phyloP scores from a whole-genome alignment of 2,113 vertebrate genomes.

The Turdus rufiventris region DNA sequence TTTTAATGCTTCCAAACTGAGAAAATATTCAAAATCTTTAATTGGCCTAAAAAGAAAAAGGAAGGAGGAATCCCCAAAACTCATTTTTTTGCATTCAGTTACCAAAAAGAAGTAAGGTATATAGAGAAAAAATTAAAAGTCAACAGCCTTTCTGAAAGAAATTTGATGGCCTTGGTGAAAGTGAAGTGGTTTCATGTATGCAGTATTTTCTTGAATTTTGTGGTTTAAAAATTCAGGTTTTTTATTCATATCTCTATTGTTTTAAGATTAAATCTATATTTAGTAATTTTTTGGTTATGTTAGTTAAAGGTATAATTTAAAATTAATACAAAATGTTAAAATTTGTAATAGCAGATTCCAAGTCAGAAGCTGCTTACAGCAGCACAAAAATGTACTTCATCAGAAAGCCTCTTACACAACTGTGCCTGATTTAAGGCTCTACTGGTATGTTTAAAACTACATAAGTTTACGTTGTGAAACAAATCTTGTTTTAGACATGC shows the following conservation, averaged over 20 bases:
- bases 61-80: neutral
- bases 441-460: neutral
- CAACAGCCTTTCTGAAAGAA: neutral
- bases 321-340: neutral
- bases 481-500: neutral
- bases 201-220: neutral
- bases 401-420: neutral
- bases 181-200: neutral
- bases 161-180: neutral
- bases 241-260: neutral
- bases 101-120: neutral
- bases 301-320: neutral
- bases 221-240: neutral
- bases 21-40: neutral
- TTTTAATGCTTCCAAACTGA: neutral
- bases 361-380: neutral
- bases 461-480: conserved; percentile 36
- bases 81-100: neutral
- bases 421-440: neutral
- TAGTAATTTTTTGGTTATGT: neutral
- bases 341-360: neutral
- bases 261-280: neutral
- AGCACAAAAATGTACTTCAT: neutral
- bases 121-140: neutral
- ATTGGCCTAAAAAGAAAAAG: neutral